A percentile compares a stretch with the other conserved stretches of the same genome.
phyloP scores from a whole-genome alignment of 2,113 vertebrate genomes.

The Scophthalmus maximus region DNA sequence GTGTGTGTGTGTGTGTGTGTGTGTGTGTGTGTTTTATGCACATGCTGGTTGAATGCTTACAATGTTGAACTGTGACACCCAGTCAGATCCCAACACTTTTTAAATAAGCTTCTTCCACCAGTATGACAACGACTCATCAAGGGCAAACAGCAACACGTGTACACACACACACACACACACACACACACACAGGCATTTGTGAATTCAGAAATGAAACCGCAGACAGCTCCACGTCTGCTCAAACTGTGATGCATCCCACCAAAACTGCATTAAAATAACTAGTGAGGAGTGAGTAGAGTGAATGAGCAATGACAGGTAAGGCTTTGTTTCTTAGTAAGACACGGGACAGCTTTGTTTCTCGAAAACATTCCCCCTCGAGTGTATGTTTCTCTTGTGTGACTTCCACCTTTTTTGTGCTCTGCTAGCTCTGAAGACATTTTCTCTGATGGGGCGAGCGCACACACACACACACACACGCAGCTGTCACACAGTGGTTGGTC shows the following conservation, averaged over 20 bases:
- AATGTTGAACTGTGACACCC: conserved; percentile 66
- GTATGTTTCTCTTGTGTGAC: neutral
- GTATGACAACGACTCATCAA: conserved; percentile 49
- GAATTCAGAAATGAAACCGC: conserved; percentile 35
- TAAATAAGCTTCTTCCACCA: conserved; percentile 63
- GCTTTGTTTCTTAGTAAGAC: conserved; percentile 11
- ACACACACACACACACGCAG: conserved; percentile 16
- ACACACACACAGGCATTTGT: conserved; percentile 13
- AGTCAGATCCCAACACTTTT: conserved; percentile 66
- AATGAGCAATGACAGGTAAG: conserved; percentile 3
- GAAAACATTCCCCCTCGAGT: neutral
- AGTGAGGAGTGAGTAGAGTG: conserved; percentile 7
- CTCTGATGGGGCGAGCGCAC: conserved; percentile 25
- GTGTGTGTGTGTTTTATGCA: conserved; percentile 11
- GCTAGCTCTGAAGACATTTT: conserved; percentile 27
- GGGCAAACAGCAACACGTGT: conserved; percentile 40
- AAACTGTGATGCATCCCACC: conserved; percentile 11
- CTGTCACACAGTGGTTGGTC: conserved; percentile 73
- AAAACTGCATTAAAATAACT: conserved; percentile 16
- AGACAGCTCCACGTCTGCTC: conserved; percentile 2
- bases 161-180: conserved; percentile 25
- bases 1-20: conserved; percentile 9
- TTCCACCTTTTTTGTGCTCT: conserved; percentile 37
- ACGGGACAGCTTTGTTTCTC: neutral
- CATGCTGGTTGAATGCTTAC: conserved; percentile 53